Conservation (phyloP, 1,140 invertebrate species). For the Camponotus floridanus region DNA sequence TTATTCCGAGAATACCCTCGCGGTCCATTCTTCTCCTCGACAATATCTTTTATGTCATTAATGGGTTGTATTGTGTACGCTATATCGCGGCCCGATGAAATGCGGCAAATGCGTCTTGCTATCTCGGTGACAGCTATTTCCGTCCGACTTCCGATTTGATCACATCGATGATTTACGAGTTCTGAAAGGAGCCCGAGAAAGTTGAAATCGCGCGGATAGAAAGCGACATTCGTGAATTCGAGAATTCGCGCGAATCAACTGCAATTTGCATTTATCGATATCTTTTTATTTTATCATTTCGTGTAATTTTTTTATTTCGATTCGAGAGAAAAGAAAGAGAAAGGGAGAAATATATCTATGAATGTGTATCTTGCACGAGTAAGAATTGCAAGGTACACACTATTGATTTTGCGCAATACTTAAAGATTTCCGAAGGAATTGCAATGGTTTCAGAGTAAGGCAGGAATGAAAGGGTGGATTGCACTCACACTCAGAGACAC, state of each 20-base stretch:
- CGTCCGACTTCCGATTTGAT: conserved; percentile 67
- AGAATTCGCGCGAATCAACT: background rate
- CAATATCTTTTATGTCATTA: conserved; percentile 58
- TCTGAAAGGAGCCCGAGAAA: conserved; percentile 33
- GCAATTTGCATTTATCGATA: background rate
- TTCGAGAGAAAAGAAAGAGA: background rate
- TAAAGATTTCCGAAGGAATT: background rate
- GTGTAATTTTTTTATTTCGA: background rate
- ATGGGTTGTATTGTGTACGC: conserved; percentile 43
- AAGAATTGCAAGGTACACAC: background rate
- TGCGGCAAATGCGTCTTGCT: conserved; percentile 64
- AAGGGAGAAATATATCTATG: background rate
- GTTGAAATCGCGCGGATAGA: background rate
- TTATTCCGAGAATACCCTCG: conserved; percentile 7
- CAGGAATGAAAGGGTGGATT: no score
- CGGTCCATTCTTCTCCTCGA: conserved; percentile 29
- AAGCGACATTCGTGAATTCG: background rate
- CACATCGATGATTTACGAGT: conserved; percentile 78
- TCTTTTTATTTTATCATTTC: background rate
- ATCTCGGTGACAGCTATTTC: conserved; percentile 65
- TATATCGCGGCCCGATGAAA: conserved; percentile 66
- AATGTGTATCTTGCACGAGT: background rate
- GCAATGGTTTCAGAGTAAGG: background rate
- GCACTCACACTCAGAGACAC: background rate
- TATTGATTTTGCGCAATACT: background rate